These are phyloP conservation scores for Heliconius himera DNA, from an alignment of 1,140 invertebrate genomes.

Conservation along the genomic window DNA sequence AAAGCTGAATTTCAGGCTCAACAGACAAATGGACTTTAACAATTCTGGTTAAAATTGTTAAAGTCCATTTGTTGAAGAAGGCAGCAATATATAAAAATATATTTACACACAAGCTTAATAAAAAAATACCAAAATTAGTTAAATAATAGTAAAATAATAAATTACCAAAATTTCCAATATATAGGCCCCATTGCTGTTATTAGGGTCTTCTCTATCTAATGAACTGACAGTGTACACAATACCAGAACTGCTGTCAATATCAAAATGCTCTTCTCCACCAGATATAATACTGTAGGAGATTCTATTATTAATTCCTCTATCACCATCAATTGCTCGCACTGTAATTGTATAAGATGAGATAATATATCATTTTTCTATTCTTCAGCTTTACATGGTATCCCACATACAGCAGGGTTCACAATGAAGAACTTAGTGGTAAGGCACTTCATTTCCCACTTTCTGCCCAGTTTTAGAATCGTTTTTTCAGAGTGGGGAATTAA, in stretches of 20 bases:
- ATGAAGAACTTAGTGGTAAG: too few species aligned
- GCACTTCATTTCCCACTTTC: too few species aligned
- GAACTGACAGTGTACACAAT: slow-evolving; percentile 88
- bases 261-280: slow-evolving; percentile 87
- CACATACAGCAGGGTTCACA: too few species aligned
- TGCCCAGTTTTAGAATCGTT: too few species aligned
- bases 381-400: too few species aligned
- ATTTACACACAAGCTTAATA: too few species aligned
- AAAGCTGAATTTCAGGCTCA: too few species aligned
- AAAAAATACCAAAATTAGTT: slow-evolving; percentile 83
- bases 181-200: slow-evolving; percentile 91
- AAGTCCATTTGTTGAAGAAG: too few species aligned
- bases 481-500: too few species aligned
- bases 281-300: slow-evolving; percentile 91
- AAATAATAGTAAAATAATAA: slow-evolving; percentile 9
- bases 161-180: slow-evolving; percentile 91
- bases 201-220: slow-evolving; percentile 92
- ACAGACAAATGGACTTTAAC: too few species aligned
- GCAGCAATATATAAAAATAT: too few species aligned
- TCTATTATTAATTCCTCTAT: slow-evolving; percentile 94
- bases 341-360: slow-evolving; percentile 21
- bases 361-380: background rate
- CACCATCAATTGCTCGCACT: slow-evolving; percentile 95
- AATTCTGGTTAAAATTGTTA: too few species aligned
- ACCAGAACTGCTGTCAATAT: slow-evolving; percentile 90